Base-by-base conservation (phyloP, 2,113 vertebrate species). In the Platysteira castanea region DNA sequence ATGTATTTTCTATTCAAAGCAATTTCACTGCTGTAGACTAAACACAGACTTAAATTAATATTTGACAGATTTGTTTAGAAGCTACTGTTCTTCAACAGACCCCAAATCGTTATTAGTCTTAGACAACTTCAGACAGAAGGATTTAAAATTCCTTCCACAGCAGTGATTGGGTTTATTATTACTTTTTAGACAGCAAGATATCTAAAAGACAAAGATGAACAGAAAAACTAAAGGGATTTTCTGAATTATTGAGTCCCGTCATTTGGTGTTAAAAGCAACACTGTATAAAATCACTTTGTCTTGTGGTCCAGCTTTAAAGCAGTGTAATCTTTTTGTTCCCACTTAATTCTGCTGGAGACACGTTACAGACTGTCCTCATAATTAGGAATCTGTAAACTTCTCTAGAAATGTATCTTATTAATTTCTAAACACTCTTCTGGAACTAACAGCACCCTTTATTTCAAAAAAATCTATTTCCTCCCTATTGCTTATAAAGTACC, bases 1-100 rank as follows among this genome's bases (percentile, higher is more conserved):
- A 56, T 27, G 31, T 39, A 70, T 67, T 91, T 93, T 96, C 75
- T 67, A 56, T 74, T 90, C 60, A 54, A 70, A 93, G 31, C 39
- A 52, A 67, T 83, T 84, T 74, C 28, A 63, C 35, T 1, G 1
- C 33, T 63, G 54, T 71, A 95, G 93, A 93, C 91, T 81, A 94
- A 95, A 93, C 74, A 95, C 69, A 91, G 83, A 74, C 52, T 89
- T 75, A 87, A 77, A 73, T 65, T 60, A 75, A 64, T 39, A 84
- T 78, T 76, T 90, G 42, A 90, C 50, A 80, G 50, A 88, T 82
- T 86, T 95, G 30, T 87, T 92, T 71, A 73, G 71, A 86, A 90
- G 42, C 15, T 54, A 74, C 60, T 61, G 49, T 50, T 82, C 69
- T 87, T 76, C 44, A 84, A 33, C n/a, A 88, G 74, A 89, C 16